phyloP scores from a whole-genome alignment of 2,797 vertebrate species.

The Lophius americanus region DNA sequence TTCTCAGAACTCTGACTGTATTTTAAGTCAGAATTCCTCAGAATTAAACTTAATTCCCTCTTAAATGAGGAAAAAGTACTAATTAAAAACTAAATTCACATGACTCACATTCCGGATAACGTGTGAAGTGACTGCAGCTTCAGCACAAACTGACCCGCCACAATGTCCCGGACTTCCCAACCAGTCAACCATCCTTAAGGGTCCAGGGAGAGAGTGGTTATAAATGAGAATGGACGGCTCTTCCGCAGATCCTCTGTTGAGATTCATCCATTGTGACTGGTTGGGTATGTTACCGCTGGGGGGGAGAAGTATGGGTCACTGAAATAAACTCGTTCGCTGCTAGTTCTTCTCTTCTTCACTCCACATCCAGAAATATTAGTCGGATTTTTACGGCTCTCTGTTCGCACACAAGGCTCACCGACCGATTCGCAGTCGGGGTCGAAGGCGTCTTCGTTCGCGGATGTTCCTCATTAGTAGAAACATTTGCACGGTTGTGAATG shows the following conservation, averaged over 20 bases:
- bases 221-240: slow-evolving; percentile 50
- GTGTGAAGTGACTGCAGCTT: slow-evolving; percentile 25
- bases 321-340: slow-evolving; percentile 13
- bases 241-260: slow-evolving; percentile 52
- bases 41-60: no score
- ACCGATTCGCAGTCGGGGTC: slow-evolving; percentile 44
- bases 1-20: no score
- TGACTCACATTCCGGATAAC: slow-evolving; percentile 16
- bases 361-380: slow-evolving; percentile 23
- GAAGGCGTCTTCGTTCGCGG: slow-evolving; percentile 45
- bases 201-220: slow-evolving; percentile 35
- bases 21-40: no score
- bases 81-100: neutral
- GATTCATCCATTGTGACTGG: slow-evolving; percentile 51
- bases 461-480: slow-evolving; percentile 58
- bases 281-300: slow-evolving; percentile 31
- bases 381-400: slow-evolving; percentile 30
- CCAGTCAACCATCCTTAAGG: slow-evolving; percentile 15
- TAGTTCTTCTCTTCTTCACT: slow-evolving; percentile 31
- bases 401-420: slow-evolving; percentile 39
- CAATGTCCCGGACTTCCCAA: slow-evolving; percentile 31
- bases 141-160: slow-evolving; percentile 41
- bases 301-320: slow-evolving; percentile 47
- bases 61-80: no score
- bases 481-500: slow-evolving; percentile 57